phyloP scores from a whole-genome alignment of 1,140 invertebrate genomes.

The Drosophila watanabei region DNA sequence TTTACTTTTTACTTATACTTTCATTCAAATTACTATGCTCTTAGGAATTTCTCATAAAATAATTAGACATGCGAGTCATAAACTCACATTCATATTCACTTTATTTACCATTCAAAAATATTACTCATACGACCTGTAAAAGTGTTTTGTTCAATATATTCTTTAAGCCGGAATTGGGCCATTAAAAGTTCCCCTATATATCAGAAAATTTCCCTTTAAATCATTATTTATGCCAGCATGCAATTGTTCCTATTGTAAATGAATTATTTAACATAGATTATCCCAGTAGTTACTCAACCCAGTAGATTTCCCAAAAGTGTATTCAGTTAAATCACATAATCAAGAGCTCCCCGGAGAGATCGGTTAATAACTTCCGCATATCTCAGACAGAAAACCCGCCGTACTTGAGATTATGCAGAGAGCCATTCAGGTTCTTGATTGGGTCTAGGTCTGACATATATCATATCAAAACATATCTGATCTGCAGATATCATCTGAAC shows the following conservation, averaged over 20 bases:
- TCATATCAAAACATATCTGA: not conserved
- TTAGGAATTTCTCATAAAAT: not conserved
- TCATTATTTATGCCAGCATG: conserved; percentile 6
- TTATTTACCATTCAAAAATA: not conserved
- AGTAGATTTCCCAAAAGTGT: conserved; percentile 39
- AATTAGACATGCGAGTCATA: not conserved
- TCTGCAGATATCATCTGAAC: conserved; percentile 45
- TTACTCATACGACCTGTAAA: conserved; percentile 14
- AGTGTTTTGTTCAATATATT: too few relatives aligned
- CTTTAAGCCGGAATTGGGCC: conserved; percentile 10
- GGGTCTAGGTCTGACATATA: conserved; percentile 5
- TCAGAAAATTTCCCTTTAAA: conserved; percentile 24
- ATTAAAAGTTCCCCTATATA: not conserved
- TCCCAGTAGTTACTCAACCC: too few relatives aligned
- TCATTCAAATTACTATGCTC: not conserved
- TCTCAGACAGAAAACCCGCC: conserved; percentile 45
- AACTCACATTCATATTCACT: not conserved
- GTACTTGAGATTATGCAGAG: conserved; percentile 73
- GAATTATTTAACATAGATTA: conserved; percentile 17
- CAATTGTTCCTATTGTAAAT: conserved; percentile 25
- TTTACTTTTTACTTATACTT: too few relatives aligned
- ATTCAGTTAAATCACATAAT: conserved; percentile 13
- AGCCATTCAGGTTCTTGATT: conserved; percentile 34
- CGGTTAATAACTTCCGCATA: conserved; percentile 64
- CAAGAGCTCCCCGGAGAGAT: conserved; percentile 18